Conservation (phyloP, 2,797 vertebrate genomes). For the Anabas testudineus region DNA sequence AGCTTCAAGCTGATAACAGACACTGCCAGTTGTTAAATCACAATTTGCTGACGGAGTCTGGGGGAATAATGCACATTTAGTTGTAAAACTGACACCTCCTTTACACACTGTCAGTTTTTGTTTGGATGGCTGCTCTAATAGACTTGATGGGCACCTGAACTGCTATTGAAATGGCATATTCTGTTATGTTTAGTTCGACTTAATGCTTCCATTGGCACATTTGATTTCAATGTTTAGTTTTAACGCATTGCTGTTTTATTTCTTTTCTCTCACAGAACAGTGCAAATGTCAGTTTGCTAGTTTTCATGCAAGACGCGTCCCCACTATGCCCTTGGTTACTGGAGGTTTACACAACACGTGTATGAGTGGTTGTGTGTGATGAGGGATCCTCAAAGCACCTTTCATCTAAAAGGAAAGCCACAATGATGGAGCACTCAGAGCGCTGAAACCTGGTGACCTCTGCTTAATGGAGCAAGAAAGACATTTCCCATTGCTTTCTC, state of each 20-base stretch:
- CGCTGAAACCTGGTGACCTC: constrained; percentile 68
- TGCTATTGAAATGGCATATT: constrained; percentile 16
- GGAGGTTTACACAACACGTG: constrained; percentile 19
- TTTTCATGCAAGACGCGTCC: constrained; percentile 7
- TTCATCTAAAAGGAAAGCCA: constrained; percentile 71
- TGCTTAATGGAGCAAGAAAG: constrained; percentile 77
- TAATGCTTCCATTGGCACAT: constrained; percentile 19
- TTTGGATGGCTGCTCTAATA: constrained; percentile 54
- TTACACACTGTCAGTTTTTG: constrained; percentile 52
- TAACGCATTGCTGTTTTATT: not conserved
- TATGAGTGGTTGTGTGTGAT: constrained; percentile 29
- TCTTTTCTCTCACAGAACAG: too few species aligned
- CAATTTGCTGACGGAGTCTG: constrained; percentile 76
- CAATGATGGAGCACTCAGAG: constrained; percentile 75
- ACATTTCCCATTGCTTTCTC: constrained; percentile 70
- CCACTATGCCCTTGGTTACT: not conserved
- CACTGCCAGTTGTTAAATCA: constrained; percentile 73
- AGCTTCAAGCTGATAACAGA: constrained; percentile 75
- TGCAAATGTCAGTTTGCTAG: constrained; percentile 3
- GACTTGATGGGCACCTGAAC: constrained; percentile 30
- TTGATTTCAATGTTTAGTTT: constrained; percentile 3
- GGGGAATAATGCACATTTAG: constrained; percentile 64
- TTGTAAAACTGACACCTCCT: constrained; percentile 70
- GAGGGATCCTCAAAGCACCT: constrained; percentile 71
- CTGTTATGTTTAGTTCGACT: constrained; percentile 12